A percentile compares a stretch with the other conserved stretches of the same genome.
These are phyloP conservation scores for Staurois parvus DNA, from an alignment of 2,797 vertebrate genomes.

Conservation along the genomic window DNA sequence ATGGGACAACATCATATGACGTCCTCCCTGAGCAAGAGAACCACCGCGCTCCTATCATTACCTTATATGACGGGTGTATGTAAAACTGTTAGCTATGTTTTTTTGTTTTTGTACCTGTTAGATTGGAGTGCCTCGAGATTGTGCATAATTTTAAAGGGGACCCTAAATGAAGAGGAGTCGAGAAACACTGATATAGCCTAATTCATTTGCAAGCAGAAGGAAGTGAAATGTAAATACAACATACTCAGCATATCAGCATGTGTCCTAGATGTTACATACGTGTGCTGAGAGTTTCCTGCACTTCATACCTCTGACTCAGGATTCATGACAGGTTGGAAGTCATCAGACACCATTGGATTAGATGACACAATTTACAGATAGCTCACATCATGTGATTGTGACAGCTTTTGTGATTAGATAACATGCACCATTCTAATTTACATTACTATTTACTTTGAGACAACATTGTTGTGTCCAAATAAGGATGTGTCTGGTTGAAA, in stretches of 20 bases:
- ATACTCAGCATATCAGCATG: neutral
- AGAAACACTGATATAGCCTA: too few species aligned
- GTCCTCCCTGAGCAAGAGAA: too few species aligned
- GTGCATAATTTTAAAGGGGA: too few species aligned
- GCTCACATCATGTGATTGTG: neutral
- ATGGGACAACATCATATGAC: too few species aligned
- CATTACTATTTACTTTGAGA: neutral
- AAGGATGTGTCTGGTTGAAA: neutral
- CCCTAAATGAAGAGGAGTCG: too few species aligned
- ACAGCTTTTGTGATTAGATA: neutral
- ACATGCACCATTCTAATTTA: neutral
- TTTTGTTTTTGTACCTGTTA: too few species aligned
- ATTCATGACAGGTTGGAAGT: neutral
- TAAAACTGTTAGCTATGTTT: too few species aligned
- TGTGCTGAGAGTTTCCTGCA: neutral
- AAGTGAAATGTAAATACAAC: neutral
- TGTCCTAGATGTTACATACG: neutral
- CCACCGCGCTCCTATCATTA: too few species aligned
- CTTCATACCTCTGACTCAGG: constrained; percentile 20
- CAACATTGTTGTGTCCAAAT: neutral
- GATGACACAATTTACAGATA: neutral
- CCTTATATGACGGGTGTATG: too few species aligned
- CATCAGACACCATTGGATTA: neutral
- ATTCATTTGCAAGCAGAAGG: neutral
- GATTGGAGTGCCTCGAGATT: too few species aligned